Evolutionary conservation across 2,113 vertebrate genomes (phyloP).

Genomic region (Sceloporus undulatus): DNA sequence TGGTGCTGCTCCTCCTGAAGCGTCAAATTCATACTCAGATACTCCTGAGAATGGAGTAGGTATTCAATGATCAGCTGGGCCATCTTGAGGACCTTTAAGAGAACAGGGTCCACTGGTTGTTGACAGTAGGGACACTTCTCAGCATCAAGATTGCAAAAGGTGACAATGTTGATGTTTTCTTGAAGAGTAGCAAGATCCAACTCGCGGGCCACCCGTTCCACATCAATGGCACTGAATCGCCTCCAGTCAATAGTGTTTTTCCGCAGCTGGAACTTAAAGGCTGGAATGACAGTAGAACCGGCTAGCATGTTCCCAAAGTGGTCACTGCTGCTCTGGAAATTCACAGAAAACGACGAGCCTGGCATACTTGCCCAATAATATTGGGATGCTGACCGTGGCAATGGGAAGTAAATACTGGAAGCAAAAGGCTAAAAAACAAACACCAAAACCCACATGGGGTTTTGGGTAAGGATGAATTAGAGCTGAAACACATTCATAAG

Average conservation of each 20-base stretch:
- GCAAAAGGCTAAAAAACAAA: conserved; percentile 56
- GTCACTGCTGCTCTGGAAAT: conserved; percentile 4
- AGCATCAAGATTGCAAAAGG: conserved; percentile 78
- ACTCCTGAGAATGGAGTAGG: conserved; percentile 81
- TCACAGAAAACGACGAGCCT: conserved; percentile 38
- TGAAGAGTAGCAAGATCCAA: conserved; percentile 78
- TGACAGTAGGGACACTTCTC: conserved; percentile 78
- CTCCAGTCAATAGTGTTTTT: conserved; percentile 76
- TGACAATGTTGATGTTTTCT: conserved; percentile 74
- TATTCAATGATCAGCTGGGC: conserved; percentile 84
- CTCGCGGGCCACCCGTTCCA: conserved; percentile 79
- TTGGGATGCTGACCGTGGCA: conserved; percentile 26
- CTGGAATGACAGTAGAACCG: conserved; percentile 9
- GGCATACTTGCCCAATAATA: conserved; percentile 6
- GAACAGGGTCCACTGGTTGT: conserved; percentile 68
- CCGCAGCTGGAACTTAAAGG: conserved; percentile 78
- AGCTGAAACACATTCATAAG: not conserved
- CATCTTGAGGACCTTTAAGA: conserved; percentile 82
- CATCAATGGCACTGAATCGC: conserved; percentile 75
- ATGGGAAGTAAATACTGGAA: conserved; percentile 38
- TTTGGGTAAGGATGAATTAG: not conserved
- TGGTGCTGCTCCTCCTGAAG: conserved; percentile 70
- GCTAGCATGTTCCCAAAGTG: conserved; percentile 4
- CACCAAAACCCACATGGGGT: not conserved
- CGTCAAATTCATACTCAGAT: conserved; percentile 69